Base-by-base conservation (phyloP, 2,113 vertebrate genomes). In the Morone saxatilis region DNA sequence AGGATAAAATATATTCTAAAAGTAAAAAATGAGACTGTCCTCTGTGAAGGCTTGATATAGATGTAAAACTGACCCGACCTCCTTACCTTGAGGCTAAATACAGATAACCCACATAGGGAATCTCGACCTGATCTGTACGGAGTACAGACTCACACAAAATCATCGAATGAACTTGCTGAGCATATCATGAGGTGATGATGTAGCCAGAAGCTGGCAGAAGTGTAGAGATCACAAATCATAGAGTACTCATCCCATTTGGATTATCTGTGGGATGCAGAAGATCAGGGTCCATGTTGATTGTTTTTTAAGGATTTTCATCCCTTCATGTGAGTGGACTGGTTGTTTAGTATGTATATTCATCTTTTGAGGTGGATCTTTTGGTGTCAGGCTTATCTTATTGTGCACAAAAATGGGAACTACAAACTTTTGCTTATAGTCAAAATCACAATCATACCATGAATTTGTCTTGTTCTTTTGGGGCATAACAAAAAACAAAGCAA, bases 81-180 rank as follows among this genome's bases (percentile, higher is more conserved):
- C 36, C 19, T 79, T 79, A 75, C 40, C 22, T 76, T 54, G 16
- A 41, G 31, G 22, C 74, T 90, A 83, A 90, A 89, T 83, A 80
- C 63, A 90, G 86, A 88, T 86, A 73, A 81, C 77, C 83, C 59
- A 84, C 47, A 78, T 78, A 78, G 48, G 71, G 36, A 87, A 85
- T 82, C 84, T 85, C 91, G 86, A 86, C 67, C 70, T 80, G 56
- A 67, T 71, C 60, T 50, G 10, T 31, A 8, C 10, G 47, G 68
- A 19, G 10, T 2, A 38, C 36, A 54, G 41, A 70, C 45, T 47
- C 12, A 43, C 67, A 57, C 25, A 57, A n/a, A 68, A 19, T 31
- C 61, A 63, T 36, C 20, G 45, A 59, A 66, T 31, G 22, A 47
- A 63, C 7, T 13, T 45, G 51, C 5, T 2, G 10, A 62, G 5